phyloP scores from a whole-genome alignment of 2,113 vertebrate genomes.

The Neogobius melanostomus region DNA sequence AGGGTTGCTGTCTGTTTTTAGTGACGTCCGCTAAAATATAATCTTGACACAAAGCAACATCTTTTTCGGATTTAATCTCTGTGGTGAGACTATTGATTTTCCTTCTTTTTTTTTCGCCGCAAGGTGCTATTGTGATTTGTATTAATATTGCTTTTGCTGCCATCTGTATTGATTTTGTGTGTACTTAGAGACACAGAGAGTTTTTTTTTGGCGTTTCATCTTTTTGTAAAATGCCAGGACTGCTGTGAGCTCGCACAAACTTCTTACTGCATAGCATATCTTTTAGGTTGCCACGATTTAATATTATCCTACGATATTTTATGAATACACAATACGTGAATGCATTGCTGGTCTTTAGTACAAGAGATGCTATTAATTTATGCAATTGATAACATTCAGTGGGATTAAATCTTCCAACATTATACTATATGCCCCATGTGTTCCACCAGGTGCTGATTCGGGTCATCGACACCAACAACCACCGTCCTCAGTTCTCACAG shows the following conservation, averaged over 20 bases:
- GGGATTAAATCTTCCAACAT: background rate
- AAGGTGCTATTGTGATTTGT: constrained; percentile 18
- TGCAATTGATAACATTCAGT: too few species aligned
- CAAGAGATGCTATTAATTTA: too few species aligned
- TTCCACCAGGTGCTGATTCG: constrained; percentile 87
- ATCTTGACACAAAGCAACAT: too few species aligned
- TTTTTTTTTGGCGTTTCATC: background rate
- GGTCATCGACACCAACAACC: constrained; percentile 97
- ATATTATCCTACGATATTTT: too few species aligned
- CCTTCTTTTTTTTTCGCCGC: constrained; percentile 27
- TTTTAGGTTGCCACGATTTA: too few species aligned
- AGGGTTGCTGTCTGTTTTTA: background rate
- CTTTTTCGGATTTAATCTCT: background rate
- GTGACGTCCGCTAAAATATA: constrained; percentile 2
- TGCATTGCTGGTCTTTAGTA: too few species aligned
- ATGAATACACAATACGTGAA: too few species aligned
- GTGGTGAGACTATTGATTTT: constrained; percentile 44
- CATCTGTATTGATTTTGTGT: constrained; percentile 4
- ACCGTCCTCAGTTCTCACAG: constrained; percentile 90
- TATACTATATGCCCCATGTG: background rate
- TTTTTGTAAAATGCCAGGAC: too few species aligned
- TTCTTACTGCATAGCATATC: too few species aligned
- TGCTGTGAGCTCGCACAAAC: too few species aligned
- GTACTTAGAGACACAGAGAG: constrained; percentile 15
- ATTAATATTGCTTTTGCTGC: constrained; percentile 48